A percentile compares a stretch with the other conserved stretches of the same genome.
Conservation (phyloP, 2,113 vertebrate species). For the Parotia lawesii region DNA sequence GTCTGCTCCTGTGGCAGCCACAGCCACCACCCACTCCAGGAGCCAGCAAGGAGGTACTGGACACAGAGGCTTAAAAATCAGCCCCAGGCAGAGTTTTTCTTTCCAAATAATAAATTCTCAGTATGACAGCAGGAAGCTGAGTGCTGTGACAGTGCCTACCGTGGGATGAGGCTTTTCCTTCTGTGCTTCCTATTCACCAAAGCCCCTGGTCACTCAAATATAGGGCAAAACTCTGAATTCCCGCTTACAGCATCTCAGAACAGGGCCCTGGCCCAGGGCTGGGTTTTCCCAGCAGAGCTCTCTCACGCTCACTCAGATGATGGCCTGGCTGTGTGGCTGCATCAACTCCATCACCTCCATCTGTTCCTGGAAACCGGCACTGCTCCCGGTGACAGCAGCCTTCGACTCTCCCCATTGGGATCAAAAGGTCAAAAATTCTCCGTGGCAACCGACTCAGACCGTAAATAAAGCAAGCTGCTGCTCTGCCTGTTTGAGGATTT, state of each 20-base stretch:
- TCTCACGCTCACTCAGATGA: accelerated
- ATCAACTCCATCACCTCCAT: background rate
- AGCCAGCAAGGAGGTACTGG: accelerated
- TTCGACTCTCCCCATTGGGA: accelerated
- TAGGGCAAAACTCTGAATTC: accelerated
- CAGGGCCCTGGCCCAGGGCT: background rate
- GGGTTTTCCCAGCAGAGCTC: no score
- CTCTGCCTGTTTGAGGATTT: background rate
- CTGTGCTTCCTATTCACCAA: accelerated
- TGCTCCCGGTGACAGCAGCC: accelerated
- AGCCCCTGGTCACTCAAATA: background rate
- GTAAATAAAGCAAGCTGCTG: background rate
- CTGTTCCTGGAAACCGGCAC: background rate
- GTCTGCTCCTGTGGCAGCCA: background rate
- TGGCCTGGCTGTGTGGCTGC: background rate
- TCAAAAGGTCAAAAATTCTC: background rate
- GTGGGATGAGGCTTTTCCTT: background rate
- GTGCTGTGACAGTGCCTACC: background rate
- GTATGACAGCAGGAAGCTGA: background rate
- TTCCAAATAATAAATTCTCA: background rate
- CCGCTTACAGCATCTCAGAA: accelerated
- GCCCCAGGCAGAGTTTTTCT: no score
- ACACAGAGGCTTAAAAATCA: background rate
- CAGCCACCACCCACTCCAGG: accelerated
- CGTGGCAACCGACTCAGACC: accelerated